phyloP scores from a whole-genome alignment of 2,797 vertebrate genomes.

The Trachops cirrhosus region DNA sequence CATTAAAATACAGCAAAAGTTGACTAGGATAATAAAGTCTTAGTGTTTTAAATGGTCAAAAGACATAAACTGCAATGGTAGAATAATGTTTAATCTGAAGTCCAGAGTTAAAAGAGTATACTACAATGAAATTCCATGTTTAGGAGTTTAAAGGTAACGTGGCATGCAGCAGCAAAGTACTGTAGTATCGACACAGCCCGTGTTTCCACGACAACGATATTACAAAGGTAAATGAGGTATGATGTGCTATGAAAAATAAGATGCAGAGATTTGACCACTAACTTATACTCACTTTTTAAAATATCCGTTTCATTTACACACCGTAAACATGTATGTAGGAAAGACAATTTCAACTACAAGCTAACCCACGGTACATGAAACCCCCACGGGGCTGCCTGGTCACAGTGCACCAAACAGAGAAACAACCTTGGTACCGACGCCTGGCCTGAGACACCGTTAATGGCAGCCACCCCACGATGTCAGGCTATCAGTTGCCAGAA shows the following conservation, averaged over 20 bases:
- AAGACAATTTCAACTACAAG: slow-evolving; percentile 36
- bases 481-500: slow-evolving; percentile 53
- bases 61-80: neutral
- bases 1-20: neutral
- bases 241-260: slow-evolving; percentile 16
- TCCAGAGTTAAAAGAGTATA: neutral
- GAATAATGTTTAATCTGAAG: neutral
- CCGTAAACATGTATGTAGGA: neutral
- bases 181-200: slow-evolving; percentile 37
- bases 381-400: neutral
- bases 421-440: slow-evolving; percentile 56
- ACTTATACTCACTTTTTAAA: slow-evolving; percentile 51
- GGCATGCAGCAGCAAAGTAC: slow-evolving; percentile 45
- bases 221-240: slow-evolving; percentile 29
- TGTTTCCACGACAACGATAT: neutral
- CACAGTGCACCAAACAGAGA: slow-evolving; percentile 39
- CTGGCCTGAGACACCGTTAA: slow-evolving; percentile 40
- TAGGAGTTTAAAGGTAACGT: slow-evolving; percentile 19
- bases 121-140: slow-evolving; percentile 36
- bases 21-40: neutral
- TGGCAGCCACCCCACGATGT: neutral
- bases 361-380: slow-evolving; percentile 20
- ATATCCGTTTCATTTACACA: slow-evolving; percentile 20
- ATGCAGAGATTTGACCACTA: slow-evolving; percentile 68
- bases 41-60: slow-evolving; percentile 14